Evolutionary conservation across 2,113 vertebrate species (phyloP).

Genomic region (Myotis davidii): DNA sequence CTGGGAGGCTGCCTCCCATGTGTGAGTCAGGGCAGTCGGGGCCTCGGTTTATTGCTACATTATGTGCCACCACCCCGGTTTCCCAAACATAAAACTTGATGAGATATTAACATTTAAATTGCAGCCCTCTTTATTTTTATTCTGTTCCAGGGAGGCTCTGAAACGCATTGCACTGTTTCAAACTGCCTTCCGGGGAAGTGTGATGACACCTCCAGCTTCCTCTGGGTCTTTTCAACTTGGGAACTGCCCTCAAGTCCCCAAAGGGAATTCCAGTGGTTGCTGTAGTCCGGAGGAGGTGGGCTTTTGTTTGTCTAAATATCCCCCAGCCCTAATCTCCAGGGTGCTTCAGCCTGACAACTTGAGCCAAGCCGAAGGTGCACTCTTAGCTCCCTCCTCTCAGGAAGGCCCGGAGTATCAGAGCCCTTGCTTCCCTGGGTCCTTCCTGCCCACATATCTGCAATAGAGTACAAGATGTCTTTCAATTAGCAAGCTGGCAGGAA

Average conservation of each 20-base stretch:
- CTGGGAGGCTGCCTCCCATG: slow-evolving; percentile 40
- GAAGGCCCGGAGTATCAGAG: background rate
- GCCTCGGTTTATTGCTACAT: slow-evolving; percentile 32
- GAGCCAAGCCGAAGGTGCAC: slow-evolving; percentile 37
- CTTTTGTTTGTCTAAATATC: slow-evolving; percentile 62
- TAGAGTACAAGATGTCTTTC: background rate
- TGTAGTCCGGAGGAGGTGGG: background rate
- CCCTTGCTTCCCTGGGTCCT: background rate
- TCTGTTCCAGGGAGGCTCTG: slow-evolving; percentile 67
- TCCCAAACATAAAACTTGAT: slow-evolving; percentile 73
- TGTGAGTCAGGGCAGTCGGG: background rate
- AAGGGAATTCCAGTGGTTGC: slow-evolving; percentile 50
- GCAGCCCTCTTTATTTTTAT: slow-evolving; percentile 68
- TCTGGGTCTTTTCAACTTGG: slow-evolving; percentile 51
- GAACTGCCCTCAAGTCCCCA: slow-evolving; percentile 17
- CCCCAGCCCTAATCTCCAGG: slow-evolving; percentile 6
- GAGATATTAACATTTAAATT: slow-evolving; percentile 76
- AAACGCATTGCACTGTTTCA: slow-evolving; percentile 69
- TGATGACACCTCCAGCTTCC: slow-evolving; percentile 57
- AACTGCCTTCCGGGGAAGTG: slow-evolving; percentile 64
- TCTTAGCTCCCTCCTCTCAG: background rate
- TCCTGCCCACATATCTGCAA: background rate
- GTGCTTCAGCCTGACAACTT: slow-evolving; percentile 35
- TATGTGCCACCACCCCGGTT: background rate
- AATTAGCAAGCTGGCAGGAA: background rate